Evolutionary conservation across 2,113 vertebrate species (phyloP), one percentile per base, ranked within the genome.

Genomic region (Naja naja): DNA sequence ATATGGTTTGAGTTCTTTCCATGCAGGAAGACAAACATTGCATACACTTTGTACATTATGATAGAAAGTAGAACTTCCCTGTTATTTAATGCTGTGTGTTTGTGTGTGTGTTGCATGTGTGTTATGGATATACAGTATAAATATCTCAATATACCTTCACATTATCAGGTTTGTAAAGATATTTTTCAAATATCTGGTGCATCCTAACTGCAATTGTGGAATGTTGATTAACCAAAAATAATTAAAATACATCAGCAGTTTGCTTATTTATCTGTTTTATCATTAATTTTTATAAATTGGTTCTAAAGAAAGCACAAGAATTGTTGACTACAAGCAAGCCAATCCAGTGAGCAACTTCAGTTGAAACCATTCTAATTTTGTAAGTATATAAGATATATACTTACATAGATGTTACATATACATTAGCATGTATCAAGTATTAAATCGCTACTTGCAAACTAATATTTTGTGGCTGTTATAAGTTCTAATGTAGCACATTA

Each of bases 211-310:
- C 25, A 43, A 39, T 39, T 81, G 69, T 81, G 34, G 5, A 81
- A 39, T 81, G 34, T 39, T 91, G 55, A 91, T 88, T 91, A 74
- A 69, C 81, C 20, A 12, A 91, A 53, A 88, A 90, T 69, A 91
- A 52, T n/a, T 92, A 52, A 69, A 87, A 34, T 39, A 43, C 0
- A 39, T 54, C 4, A 69, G 10, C 2, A 11, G 58, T 88, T 88
- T 69, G 34, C n/a, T 92, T 64, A 56, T 64, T 88, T 23, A 53
- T 54, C 64, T 91, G 8, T 60, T 87, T 69, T 87, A 47, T 60
- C 52, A 45, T 27, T 53, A 23, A 14, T 3, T 45, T 89, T 49
- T 90, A 49, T 45, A 49, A 81, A 56, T 47, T 2, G 18, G 3
- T 12, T 55, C 14, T 92, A 88, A 74, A 88, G 47, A 60, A 88